These are phyloP conservation scores for Macrobrachium rosenbergii DNA, from an alignment of 1,140 invertebrate species.

Conservation along the genomic window DNA sequence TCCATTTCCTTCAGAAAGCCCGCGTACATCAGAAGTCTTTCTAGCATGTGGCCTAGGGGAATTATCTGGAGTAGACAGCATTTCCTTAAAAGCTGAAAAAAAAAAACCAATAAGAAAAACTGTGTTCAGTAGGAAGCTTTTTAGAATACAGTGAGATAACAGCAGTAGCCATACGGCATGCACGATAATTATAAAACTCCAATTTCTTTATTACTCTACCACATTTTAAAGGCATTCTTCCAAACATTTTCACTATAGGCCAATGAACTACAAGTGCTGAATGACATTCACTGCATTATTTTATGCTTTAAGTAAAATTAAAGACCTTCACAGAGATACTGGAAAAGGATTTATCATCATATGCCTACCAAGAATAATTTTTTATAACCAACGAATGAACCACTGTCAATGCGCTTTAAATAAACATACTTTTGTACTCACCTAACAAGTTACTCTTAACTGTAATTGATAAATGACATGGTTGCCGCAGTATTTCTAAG, in stretches of 20 bases:
- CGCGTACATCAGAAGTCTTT: constrained; percentile 74
- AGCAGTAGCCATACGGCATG: too few relatives aligned
- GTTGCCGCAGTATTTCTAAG: constrained; percentile 90
- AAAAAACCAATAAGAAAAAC: neutral
- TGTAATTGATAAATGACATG: constrained; percentile 95
- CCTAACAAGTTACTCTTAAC: constrained; percentile 96
- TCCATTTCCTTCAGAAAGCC: constrained; percentile 45
- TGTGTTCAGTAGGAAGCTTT: too few relatives aligned
- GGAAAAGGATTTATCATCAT: too few relatives aligned
- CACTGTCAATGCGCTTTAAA: neutral
- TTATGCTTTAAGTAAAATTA: too few relatives aligned
- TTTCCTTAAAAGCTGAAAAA: constrained; percentile 81
- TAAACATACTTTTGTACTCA: constrained; percentile 66
- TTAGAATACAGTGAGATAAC: too few relatives aligned
- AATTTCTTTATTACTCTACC: too few relatives aligned
- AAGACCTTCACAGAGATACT: too few relatives aligned
- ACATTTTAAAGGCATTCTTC: too few relatives aligned
- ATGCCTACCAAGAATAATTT: neutral
- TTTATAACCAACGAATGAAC: neutral
- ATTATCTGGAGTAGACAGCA: constrained; percentile 88
- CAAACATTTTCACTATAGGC: too few relatives aligned
- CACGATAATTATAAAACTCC: too few relatives aligned
- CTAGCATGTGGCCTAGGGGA: constrained; percentile 79
- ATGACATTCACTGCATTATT: too few relatives aligned
- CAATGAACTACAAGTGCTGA: too few relatives aligned